Percentiles rank a stretch among this genome's conserved stretches.
Evolutionary conservation across 1,140 invertebrate genomes (phyloP).

Genomic region (Paralvinella palmiformis): DNA sequence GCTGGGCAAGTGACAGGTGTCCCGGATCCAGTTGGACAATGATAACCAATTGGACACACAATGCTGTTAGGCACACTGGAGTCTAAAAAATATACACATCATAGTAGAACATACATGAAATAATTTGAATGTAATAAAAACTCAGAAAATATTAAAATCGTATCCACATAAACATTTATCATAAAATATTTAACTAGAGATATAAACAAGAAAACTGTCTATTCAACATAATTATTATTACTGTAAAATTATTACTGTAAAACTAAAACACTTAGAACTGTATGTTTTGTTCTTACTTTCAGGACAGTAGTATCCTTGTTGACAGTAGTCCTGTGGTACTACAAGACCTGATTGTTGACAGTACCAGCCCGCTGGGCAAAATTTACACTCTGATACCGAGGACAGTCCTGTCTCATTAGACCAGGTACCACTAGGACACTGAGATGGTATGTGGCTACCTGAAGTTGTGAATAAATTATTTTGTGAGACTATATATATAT

Average conservation of each 20-base stretch:
- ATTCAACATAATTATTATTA: too few relatives aligned
- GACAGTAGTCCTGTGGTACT: slow-evolving; percentile 34
- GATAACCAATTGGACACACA: slow-evolving; percentile 35
- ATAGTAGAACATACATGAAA: too few relatives aligned
- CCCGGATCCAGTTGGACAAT: slow-evolving; percentile 39
- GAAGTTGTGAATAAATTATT: slow-evolving; percentile 5
- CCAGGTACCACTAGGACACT: slow-evolving; percentile 41
- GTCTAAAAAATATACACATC: slow-evolving; percentile 31
- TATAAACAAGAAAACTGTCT: too few relatives aligned
- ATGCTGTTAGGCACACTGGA: slow-evolving; percentile 27
- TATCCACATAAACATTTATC: too few relatives aligned
- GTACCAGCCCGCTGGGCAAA: slow-evolving; percentile 40
- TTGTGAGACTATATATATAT: too few relatives aligned
- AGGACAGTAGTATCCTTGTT: slow-evolving; percentile 43
- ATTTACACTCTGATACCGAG: slow-evolving; percentile 29
- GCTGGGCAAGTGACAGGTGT: slow-evolving; percentile 32
- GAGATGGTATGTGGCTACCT: slow-evolving; percentile 39
- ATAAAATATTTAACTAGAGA: too few relatives aligned
- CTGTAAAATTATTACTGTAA: neutral
- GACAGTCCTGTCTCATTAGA: slow-evolving; percentile 32
- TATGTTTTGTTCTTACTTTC: slow-evolving; percentile 30
- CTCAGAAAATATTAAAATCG: too few relatives aligned
- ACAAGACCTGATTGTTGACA: slow-evolving; percentile 38
- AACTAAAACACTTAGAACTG: neutral
- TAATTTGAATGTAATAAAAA: too few relatives aligned